Evolutionary conservation across 2,113 vertebrate genomes (phyloP), one percentile per base, ranked within the genome.

Genomic region (Loxodonta africana): DNA sequence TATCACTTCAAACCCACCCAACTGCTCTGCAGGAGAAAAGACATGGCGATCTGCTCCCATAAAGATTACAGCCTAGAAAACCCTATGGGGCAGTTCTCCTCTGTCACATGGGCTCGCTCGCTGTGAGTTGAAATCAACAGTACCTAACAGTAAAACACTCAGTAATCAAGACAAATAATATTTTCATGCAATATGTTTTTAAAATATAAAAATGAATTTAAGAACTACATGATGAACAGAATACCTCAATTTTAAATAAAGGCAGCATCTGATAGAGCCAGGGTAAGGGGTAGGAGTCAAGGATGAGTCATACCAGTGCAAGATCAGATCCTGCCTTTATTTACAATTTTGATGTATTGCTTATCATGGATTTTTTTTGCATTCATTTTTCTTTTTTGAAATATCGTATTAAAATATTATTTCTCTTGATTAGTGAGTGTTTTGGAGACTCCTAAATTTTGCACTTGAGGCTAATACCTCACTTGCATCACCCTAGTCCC

Each of bases 291-390:
- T 62, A 11, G 51, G 48, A 53, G 67, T 8, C 8, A 9, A 57
- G 6, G 30, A 2, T 20, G 33, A 17, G 0, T 28, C 20, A 0
- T 2, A 0, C 2, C 15, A 60, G 4, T 2, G 0, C 33, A 33
- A 18, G 18, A 21, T 28, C 67, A 33, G 62, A 37, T 0, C 9
- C 67, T 30, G 23, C n/a, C 37, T 73, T 63, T 74, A 44, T 67
- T 53, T 83, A 51, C 80, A 60, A 20, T 30, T 15, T n/a, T 30
- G 3, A 44, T 44, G 51, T 8, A 46, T 3, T 14, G 44, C 46
- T 62, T 28, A 25, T 46, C 51, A 1, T 20, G 30, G 44, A 37
- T 18, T 77, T 71, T 83, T 57, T 81, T 25, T 0, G 2, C n/a
- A 37, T 78, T 83, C 2, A 33, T 69, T 37, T 51, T 12, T 21